phyloP scores from a whole-genome alignment of 2,797 vertebrate species.

The Enteromius afrohamiltoni region DNA sequence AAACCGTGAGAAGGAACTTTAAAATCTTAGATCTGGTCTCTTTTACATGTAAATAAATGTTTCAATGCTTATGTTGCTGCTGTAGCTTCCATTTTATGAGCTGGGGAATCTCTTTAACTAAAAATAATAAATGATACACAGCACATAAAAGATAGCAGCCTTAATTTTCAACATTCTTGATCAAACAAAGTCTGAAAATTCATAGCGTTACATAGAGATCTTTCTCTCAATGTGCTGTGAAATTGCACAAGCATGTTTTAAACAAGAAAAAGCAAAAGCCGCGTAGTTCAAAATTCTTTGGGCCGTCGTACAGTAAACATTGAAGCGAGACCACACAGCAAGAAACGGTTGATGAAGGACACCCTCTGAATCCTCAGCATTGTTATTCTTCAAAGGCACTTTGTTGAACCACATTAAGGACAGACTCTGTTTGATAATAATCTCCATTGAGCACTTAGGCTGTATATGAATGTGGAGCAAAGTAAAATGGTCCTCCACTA shows the following conservation, averaged over 20 bases:
- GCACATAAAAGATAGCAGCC: slow-evolving; percentile 46
- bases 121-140: slow-evolving; percentile 31
- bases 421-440: slow-evolving; percentile 21
- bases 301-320: slow-evolving; percentile 33
- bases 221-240: slow-evolving; percentile 19
- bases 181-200: neutral
- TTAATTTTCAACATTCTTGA: slow-evolving; percentile 44
- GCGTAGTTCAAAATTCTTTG: slow-evolving; percentile 22
- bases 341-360: slow-evolving; percentile 26
- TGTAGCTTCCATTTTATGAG: slow-evolving; percentile 9
- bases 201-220: neutral
- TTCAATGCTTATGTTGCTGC: slow-evolving; percentile 14
- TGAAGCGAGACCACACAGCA: slow-evolving; percentile 38
- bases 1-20: slow-evolving; percentile 41
- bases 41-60: slow-evolving; percentile 27
- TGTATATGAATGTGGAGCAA: slow-evolving; percentile 22
- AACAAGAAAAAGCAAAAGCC: slow-evolving; percentile 28
- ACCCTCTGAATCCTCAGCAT: slow-evolving; percentile 26
- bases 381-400: slow-evolving; percentile 40
- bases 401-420: slow-evolving; percentile 38
- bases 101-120: neutral
- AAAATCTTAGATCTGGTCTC: slow-evolving; percentile 3
- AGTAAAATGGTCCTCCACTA: slow-evolving; percentile 26
- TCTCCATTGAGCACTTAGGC: slow-evolving; percentile 3
- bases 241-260: slow-evolving; percentile 36